These are phyloP conservation scores for Platysternon megacephalum DNA, from an alignment of 2,113 vertebrate species.

Conservation along the genomic window DNA sequence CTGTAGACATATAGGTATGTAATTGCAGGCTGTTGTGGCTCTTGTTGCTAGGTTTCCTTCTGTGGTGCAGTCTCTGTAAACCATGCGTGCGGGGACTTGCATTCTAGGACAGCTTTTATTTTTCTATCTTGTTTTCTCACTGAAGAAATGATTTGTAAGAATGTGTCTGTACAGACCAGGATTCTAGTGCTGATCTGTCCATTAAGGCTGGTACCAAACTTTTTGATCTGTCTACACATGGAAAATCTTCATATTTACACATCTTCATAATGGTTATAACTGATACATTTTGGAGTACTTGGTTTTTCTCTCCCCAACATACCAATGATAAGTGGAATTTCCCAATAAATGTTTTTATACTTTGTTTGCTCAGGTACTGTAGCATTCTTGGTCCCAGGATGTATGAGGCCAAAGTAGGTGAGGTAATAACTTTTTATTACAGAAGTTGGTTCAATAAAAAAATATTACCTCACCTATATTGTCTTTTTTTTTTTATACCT, in stretches of 20 bases:
- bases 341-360: background rate
- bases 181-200: background rate
- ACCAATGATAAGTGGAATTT: background rate
- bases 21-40: conserved; percentile 23
- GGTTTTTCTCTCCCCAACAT: background rate
- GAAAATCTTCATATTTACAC: background rate
- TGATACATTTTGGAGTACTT: accelerated
- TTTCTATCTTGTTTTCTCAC: background rate
- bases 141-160: background rate
- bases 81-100: conserved; percentile 36
- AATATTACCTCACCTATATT: background rate
- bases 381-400: background rate
- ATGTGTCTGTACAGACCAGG: background rate
- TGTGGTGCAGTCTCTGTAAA: background rate
- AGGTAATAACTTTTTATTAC: background rate
- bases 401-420: background rate
- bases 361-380: background rate
- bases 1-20: background rate
- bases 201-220: background rate
- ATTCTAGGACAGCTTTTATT: background rate
- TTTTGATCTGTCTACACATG: background rate
- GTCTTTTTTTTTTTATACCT: background rate
- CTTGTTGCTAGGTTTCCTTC: conserved; percentile 34
- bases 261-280: background rate
- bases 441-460: background rate